Base-by-base conservation (phyloP, 2,888 invertebrate genomes). In the Halocaridina rubra region DNA sequence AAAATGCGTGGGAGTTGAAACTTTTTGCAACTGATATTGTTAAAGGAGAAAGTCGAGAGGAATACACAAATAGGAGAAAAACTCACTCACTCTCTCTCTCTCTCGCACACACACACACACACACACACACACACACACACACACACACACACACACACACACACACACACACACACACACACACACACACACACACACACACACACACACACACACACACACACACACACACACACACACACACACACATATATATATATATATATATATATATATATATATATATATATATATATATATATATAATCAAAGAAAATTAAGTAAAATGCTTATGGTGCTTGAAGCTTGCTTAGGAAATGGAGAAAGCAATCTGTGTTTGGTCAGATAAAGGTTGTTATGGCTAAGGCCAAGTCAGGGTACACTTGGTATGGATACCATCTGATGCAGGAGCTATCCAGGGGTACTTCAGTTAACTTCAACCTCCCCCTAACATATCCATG, bases 111-210 rank as follows among this genome's bases (percentile, higher is more conserved):
- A n/a, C n/a, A n/a, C n/a, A n/a, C n/a, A n/a, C n/a, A n/a, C 46
- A 39, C 72, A 72, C 46, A 39, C 72, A 72, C 72, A 46, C 72
- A 72, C 72, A 72, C 72, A 72, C 72, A 72, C 72, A 72, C 72
- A 72, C 72, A 72, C 72, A 72, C 72, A 72, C 72, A 72, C 46
- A 72, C 72, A 72, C 72, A 72, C 72, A 72, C 39, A 72, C 22
- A 72, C 72, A 72, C 72, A 72, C 22, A 72, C 72, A 72, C 72
- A 72, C 72, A 72, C n/a, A 10, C 46, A 16, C 72, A 69, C n/a
- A 72, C 33, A 72, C 24, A 72, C n/a, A 72, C 33, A 32, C 33
- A 72, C 33, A 72, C 72, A 72, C n/a, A 72, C n/a, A 72, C n/a
- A 72, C n/a, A 72, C 33, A 33, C n/a, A 33, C n/a, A 32, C n/a